These are phyloP conservation scores for Iguana delicatissima DNA, from an alignment of 2,797 vertebrate genomes.

Conservation along the genomic window DNA sequence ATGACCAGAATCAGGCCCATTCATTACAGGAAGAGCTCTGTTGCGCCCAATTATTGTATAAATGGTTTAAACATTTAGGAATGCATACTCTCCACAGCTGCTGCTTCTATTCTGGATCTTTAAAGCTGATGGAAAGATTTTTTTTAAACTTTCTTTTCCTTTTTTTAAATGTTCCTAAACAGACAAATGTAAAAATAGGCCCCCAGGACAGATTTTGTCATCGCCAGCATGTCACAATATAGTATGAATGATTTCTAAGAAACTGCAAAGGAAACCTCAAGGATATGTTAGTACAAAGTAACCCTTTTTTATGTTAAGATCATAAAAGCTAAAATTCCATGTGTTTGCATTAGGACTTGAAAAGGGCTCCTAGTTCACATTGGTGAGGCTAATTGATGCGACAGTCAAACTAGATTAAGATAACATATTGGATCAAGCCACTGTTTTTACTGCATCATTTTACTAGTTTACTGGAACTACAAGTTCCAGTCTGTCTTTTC, in stretches of 20 bases:
- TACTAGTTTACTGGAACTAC: constrained; percentile 36
- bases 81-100: constrained; percentile 20
- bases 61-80: constrained; percentile 43
- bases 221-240: constrained; percentile 58
- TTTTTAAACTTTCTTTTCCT: neutral
- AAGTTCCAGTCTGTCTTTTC: constrained; percentile 43
- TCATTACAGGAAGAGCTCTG: constrained; percentile 19
- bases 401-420: constrained; percentile 59
- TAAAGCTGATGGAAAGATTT: constrained; percentile 23
- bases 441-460: constrained; percentile 36
- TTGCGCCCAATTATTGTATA: neutral
- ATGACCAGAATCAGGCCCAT: constrained; percentile 31
- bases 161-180: constrained; percentile 28
- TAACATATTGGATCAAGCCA: constrained; percentile 48
- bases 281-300: constrained; percentile 59
- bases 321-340: constrained; percentile 35
- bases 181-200: constrained; percentile 42
- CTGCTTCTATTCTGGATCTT: constrained; percentile 41
- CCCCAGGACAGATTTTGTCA: constrained; percentile 53
- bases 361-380: constrained; percentile 43
- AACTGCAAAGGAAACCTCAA: constrained; percentile 61
- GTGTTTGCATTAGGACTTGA: constrained; percentile 37
- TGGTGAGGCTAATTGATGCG: constrained; percentile 53
- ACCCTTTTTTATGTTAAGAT: constrained; percentile 59
- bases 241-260: constrained; percentile 56